These are phyloP conservation scores for Neria commutata DNA, from an alignment of 2,888 invertebrate genomes.

Conservation along the genomic window DNA sequence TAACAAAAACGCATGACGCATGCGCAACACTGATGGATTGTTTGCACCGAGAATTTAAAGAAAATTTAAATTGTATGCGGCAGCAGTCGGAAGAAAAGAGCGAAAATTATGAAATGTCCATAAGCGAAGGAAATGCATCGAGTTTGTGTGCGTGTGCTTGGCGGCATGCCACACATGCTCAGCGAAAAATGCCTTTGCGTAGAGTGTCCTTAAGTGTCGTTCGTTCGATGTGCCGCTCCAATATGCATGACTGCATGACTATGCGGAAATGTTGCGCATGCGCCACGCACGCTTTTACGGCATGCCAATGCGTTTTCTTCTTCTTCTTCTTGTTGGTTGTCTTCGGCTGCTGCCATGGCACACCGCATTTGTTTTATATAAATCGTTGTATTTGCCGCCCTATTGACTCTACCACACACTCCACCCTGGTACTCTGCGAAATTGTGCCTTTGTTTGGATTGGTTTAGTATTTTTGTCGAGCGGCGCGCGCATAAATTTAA, in stretches of 20 bases:
- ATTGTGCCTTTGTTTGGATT: neutral
- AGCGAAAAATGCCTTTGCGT: neutral
- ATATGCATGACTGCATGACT: constrained; percentile 2
- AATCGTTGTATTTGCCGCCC: constrained; percentile 7
- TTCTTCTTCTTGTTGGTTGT: neutral
- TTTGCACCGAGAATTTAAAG: neutral
- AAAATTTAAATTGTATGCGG: constrained; percentile 10
- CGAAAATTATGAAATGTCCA: constrained; percentile 7
- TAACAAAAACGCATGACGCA: neutral
- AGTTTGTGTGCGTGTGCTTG: neutral
- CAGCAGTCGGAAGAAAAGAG: constrained; percentile 7
- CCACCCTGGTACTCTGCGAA: too few species aligned
- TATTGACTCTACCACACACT: too few species aligned
- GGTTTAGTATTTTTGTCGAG: too few species aligned
- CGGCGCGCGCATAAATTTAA: too few species aligned
- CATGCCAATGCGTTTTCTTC: neutral
- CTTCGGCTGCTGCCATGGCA: neutral
- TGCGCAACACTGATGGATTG: neutral
- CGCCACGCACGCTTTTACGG: constrained; percentile 20
- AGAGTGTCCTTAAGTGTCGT: neutral
- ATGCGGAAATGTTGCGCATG: constrained; percentile 18
- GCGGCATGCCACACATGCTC: neutral
- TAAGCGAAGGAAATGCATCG: constrained; percentile 12
- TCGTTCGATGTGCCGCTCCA: too few species aligned
- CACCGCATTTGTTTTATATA: constrained; percentile 4